Conservation (phyloP, 2,888 invertebrate genomes). For the Mesoligia furuncula region DNA sequence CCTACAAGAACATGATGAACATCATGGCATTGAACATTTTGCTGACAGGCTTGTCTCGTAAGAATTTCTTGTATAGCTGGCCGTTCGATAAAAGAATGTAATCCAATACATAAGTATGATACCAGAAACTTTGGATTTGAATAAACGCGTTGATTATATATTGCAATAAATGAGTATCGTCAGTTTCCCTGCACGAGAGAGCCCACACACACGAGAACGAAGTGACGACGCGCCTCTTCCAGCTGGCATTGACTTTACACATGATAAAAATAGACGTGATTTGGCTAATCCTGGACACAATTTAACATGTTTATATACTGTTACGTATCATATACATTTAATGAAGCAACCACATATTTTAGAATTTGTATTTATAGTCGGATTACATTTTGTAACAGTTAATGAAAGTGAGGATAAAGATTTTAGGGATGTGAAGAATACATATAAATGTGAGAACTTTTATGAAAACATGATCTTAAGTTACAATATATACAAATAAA, state of each 20-base stretch:
- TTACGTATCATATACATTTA: slow-evolving; percentile 64
- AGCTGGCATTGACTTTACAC: slow-evolving; percentile 81
- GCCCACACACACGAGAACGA: slow-evolving; percentile 66
- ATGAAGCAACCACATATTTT: slow-evolving; percentile 23
- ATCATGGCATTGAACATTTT: not conserved
- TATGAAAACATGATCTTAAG: slow-evolving; percentile 51
- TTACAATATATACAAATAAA: slow-evolving; percentile 72
- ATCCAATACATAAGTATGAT: not conserved
- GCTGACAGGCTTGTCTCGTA: not conserved
- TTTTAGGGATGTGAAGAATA: not conserved
- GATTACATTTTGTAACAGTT: slow-evolving; percentile 27
- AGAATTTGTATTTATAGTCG: slow-evolving; percentile 27
- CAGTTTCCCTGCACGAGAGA: slow-evolving; percentile 39
- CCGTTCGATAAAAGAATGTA: not conserved
- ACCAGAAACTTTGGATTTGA: not conserved
- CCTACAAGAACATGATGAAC: not conserved
- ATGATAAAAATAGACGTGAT: slow-evolving; percentile 83
- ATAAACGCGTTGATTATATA: slow-evolving; percentile 25
- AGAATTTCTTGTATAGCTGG: not conserved
- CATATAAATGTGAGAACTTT: not conserved
- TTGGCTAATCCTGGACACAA: slow-evolving; percentile 76
- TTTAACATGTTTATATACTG: slow-evolving; percentile 70
- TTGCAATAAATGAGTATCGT: slow-evolving; percentile 59
- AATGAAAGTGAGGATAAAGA: slow-evolving; percentile 21
- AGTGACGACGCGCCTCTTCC: slow-evolving; percentile 71